phyloP scores from a whole-genome alignment of 2,888 invertebrate species.

The Siphonodentalium dalli region DNA sequence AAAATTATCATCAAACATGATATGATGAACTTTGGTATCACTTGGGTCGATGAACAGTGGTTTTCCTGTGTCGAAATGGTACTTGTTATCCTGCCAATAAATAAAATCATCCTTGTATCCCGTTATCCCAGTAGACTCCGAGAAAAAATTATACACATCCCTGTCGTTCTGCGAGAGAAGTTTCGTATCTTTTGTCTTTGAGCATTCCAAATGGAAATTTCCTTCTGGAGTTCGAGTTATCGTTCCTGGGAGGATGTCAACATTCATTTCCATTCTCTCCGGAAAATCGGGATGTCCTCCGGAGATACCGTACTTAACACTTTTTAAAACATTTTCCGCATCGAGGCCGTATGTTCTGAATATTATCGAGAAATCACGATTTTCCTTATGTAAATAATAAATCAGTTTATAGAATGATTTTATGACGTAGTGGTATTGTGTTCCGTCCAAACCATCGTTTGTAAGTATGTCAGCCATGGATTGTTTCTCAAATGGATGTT shows the following conservation, averaged over 20 bases:
- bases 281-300: constrained; percentile 57
- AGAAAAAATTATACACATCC: constrained; percentile 54
- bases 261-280: constrained; percentile 33
- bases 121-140: constrained; percentile 45
- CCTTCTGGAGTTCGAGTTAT: constrained; percentile 38
- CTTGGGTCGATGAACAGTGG: constrained; percentile 59
- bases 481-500: constrained; percentile 27
- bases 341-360: constrained; percentile 63
- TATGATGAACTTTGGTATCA: constrained; percentile 56
- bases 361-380: constrained; percentile 56
- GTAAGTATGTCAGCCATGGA: constrained; percentile 36
- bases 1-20: constrained; percentile 64
- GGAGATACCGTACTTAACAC: constrained; percentile 41
- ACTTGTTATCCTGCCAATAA: constrained; percentile 56
- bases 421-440: constrained; percentile 60
- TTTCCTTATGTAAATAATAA: constrained; percentile 39
- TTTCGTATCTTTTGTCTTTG: constrained; percentile 6
- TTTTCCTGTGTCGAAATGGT: constrained; percentile 54
- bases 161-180: constrained; percentile 20
- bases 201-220: constrained; percentile 30
- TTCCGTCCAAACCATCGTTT: constrained; percentile 48
- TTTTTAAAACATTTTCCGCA: constrained; percentile 53
- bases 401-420: constrained; percentile 60
- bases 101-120: constrained; percentile 61
- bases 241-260: constrained; percentile 42